phyloP scores from a whole-genome alignment of 2,888 invertebrate species.

The Furcula furcula region DNA sequence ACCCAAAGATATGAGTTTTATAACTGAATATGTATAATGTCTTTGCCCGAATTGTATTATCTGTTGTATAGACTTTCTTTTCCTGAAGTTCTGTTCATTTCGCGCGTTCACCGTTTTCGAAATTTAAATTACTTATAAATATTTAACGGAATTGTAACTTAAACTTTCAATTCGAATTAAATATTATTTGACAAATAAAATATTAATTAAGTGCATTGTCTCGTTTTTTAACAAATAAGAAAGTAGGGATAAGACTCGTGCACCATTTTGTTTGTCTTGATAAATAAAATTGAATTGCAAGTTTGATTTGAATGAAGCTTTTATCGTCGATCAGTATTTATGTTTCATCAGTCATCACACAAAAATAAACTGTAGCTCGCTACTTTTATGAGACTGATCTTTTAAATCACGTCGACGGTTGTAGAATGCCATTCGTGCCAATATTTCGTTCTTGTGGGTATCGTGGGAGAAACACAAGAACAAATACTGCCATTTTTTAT shows the following conservation, averaged over 20 bases:
- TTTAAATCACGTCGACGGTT: too few relatives aligned
- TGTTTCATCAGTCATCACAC: too few relatives aligned
- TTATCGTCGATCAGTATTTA: too few relatives aligned
- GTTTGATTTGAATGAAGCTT: conserved; percentile 16
- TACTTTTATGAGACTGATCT: conserved; percentile 8
- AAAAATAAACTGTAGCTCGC: conserved; percentile 15
- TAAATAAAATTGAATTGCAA: conserved; percentile 27
- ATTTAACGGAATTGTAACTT: conserved; percentile 13
- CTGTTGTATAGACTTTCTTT: too few relatives aligned
- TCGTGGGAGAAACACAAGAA: conserved; percentile 12
- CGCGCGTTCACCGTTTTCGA: neutral
- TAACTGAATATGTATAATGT: too few relatives aligned
- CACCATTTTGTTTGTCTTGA: neutral
- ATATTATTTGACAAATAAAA: too few relatives aligned
- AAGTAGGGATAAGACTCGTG: conserved; percentile 4
- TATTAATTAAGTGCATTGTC: too few relatives aligned
- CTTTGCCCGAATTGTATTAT: neutral
- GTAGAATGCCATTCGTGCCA: neutral
- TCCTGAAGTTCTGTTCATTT: too few relatives aligned
- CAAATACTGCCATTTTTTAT: conserved; percentile 24
- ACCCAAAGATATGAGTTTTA: neutral
- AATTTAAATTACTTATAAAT: neutral
- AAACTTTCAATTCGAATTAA: conserved; percentile 34
- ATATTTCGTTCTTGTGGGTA: neutral
- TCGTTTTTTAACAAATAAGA: too few relatives aligned